Evolutionary conservation across 2,888 invertebrate genomes (phyloP), one percentile per base, ranked within the genome.

Genomic region (Minunthozetes semirufus): DNA sequence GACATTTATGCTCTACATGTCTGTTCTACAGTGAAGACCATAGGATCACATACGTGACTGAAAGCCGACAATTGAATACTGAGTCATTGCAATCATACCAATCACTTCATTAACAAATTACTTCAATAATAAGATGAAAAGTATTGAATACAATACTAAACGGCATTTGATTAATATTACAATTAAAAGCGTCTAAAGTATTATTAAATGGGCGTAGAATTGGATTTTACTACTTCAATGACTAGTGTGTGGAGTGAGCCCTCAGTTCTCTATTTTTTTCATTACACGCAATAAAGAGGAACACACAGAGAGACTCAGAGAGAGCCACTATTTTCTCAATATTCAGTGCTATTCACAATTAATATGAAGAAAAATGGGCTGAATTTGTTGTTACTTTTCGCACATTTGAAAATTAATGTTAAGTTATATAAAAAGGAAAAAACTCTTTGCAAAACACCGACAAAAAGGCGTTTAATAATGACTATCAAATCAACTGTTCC

Each of bases 221-320:
- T 66, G 66, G n/a, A 19, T 61, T 59, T 61, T 61, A 61, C 61
- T 61, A 61, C 61, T 61, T 61, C 15, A 61, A 27, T 61, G 29
- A 27, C 59, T 22, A 5, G 8, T 13, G 25, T 19, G 27, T 9
- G 25, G 61, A 8, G 3, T 8, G n/a, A 53, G 53, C 33, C 33
- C 4, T 33, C 33, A 33, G 33, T 33, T 33, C 33, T 33, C 33
- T 33, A 3, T 33, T 33, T 33, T 33, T 33, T 33, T 33, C 4
- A 33, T 33, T 33, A 38, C 66, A 66, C 66, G 38, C 66, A 15
- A 66, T 66, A 66, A 66, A 66, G 66, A 66, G 66, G 66, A 66
- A 66, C 38, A 66, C 33, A 66, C 19, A 53, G 8, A 53, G 33
- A 33, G 61, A 66, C 33, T 38, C 19, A 53, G 8, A 53, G 33